Base-by-base conservation (phyloP, 1,140 invertebrate genomes). In the Magallana ariakensis region DNA sequence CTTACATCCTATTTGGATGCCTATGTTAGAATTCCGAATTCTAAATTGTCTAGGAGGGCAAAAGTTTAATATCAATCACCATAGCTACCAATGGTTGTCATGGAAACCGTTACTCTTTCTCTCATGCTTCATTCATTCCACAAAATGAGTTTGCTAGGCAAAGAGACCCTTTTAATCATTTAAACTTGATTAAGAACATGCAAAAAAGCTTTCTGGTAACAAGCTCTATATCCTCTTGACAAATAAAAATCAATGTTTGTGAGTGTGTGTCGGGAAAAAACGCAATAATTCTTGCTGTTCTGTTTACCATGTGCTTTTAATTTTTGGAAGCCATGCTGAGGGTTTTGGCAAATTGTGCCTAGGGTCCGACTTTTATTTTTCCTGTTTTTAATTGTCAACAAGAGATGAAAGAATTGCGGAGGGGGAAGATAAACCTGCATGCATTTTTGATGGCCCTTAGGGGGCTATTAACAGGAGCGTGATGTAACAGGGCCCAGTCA, bases 11-110 rank as follows among this genome's bases (percentile, higher is more conserved):
- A 16, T 0, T 10, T 11, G 13, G 10, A 0, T 70, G 19, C 7
- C 33, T 8, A 13, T 70, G 22, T 26, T 10, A 13, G 8, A 70
- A 70, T 0, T 22, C 66, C 10, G 15, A 22, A 75, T 26, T 26
- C 10, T 33, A 26, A n/a, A 75, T 13, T 11, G 66, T 10, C 26
- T 75, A 2, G 22, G 9, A 75, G 19, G 66, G 26, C 26, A 75
- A 26, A 75, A 46, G 22, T 19, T 26, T 33, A 75, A 75, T 11
- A 75, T 75, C 22, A 75, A 75, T 75, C 22, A 26, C 66, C 66
- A 75, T 75, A 75, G 66, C 22, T 19, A 75, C 66, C 33, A 11
- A 75, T 75, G 66, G 66, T 75, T 75, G 66, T 75, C 66, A 75
- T 75, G 22, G 66, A 75, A 33, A 75, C 66, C 15, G 66, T 22